Evolutionary conservation across 2,113 vertebrate species (phyloP).

Genomic region (Pelobates fuscus): DNA sequence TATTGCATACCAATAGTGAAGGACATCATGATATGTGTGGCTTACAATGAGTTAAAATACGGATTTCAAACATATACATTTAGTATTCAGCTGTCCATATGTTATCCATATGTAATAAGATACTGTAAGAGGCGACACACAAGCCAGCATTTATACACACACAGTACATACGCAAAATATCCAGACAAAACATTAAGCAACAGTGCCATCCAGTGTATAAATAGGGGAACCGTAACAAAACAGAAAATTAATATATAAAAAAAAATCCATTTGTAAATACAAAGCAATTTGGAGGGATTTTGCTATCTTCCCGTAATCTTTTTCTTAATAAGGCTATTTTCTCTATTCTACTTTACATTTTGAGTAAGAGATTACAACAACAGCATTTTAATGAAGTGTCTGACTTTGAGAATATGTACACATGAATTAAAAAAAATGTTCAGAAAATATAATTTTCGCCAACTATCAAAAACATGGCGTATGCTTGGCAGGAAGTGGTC

Average conservation of each 20-base stretch:
- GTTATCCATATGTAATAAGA: neutral
- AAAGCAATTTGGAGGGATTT: neutral
- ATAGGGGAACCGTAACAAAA: neutral
- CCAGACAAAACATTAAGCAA: conserved; percentile 62
- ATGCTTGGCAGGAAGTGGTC: no score
- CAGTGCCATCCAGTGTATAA: conserved; percentile 72
- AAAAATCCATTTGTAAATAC: neutral
- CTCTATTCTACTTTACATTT: neutral
- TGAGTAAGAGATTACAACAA: neutral
- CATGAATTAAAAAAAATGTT: no score
- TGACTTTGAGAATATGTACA: no score
- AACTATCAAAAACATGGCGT: no score
- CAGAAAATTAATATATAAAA: neutral
- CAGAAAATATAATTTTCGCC: no score
- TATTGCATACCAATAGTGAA: neutral
- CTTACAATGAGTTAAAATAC: neutral
- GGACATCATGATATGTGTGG: neutral
- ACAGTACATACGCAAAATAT: neutral
- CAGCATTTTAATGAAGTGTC: no score
- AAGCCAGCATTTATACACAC: neutral
- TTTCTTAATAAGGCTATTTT: neutral
- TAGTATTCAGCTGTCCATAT: neutral
- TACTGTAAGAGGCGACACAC: neutral
- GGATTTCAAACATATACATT: neutral
- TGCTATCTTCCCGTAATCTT: neutral